Conservation (phyloP, 2,888 invertebrate genomes). For the Coelopa pilipes region DNA sequence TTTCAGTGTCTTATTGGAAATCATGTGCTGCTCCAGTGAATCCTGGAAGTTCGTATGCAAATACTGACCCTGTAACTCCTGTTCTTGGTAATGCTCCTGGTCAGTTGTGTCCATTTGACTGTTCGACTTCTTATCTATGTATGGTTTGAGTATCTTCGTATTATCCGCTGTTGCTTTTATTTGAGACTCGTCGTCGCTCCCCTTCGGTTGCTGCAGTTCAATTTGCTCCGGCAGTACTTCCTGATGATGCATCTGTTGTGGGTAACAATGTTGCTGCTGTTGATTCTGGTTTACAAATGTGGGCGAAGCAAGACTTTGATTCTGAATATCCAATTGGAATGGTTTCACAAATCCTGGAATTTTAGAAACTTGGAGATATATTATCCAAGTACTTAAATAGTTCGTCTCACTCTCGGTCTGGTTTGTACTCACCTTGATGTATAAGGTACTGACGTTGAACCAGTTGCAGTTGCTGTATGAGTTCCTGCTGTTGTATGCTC, state of each 20-base stretch:
- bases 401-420: background rate
- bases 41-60: background rate
- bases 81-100: background rate
- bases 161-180: too few relatives aligned
- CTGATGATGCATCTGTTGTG: slow-evolving; percentile 25
- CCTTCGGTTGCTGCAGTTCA: background rate
- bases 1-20: background rate
- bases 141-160: too few relatives aligned
- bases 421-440: slow-evolving; percentile 51
- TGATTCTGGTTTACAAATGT: slow-evolving; percentile 32
- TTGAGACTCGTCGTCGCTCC: too few relatives aligned
- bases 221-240: slow-evolving; percentile 22
- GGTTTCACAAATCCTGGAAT: slow-evolving; percentile 48
- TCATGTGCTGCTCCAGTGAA: slow-evolving; percentile 8
- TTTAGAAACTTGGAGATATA: too few relatives aligned
- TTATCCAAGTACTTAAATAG: background rate
- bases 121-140: too few relatives aligned
- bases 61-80: slow-evolving; percentile 4
- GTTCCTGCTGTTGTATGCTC: slow-evolving; percentile 56
- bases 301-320: slow-evolving; percentile 42
- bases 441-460: slow-evolving; percentile 57
- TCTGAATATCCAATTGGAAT: slow-evolving; percentile 48
- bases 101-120: background rate
- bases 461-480: slow-evolving; percentile 56
- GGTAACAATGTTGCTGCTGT: slow-evolving; percentile 9